A percentile compares a stretch with the other conserved stretches of the same genome.
Evolutionary conservation across 2,113 vertebrate genomes (phyloP).

Genomic region (Antechinus stuartii): DNA sequence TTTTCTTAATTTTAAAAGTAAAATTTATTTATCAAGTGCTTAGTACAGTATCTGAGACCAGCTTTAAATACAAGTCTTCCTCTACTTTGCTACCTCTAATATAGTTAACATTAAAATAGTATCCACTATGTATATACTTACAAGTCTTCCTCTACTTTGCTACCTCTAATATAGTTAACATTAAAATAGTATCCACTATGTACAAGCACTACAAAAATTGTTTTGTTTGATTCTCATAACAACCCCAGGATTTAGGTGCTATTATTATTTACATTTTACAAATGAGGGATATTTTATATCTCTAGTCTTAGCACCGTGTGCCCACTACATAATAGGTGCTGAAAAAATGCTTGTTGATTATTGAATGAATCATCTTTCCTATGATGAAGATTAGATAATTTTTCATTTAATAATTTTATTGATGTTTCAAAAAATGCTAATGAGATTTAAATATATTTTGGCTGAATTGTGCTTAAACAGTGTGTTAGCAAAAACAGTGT

Average conservation of each 20-base stretch:
- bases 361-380: background rate
- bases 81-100: background rate
- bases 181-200: background rate
- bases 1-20: too few species aligned
- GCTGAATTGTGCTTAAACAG: background rate
- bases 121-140: too few species aligned
- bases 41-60: too few species aligned
- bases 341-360: background rate
- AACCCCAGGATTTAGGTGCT: background rate
- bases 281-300: background rate
- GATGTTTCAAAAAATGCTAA: conserved; percentile 26
- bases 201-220: background rate
- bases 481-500: background rate
- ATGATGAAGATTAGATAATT: conserved; percentile 14
- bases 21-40: too few species aligned
- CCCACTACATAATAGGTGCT: background rate
- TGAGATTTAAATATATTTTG: background rate
- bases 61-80: background rate
- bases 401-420: conserved; percentile 22
- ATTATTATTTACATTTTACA: background rate
- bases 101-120: background rate
- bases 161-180: background rate
- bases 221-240: background rate
- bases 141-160: too few species aligned
- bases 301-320: background rate